phyloP scores from a whole-genome alignment of 2,797 vertebrate species.

The Heteromormyrus szaboi region DNA sequence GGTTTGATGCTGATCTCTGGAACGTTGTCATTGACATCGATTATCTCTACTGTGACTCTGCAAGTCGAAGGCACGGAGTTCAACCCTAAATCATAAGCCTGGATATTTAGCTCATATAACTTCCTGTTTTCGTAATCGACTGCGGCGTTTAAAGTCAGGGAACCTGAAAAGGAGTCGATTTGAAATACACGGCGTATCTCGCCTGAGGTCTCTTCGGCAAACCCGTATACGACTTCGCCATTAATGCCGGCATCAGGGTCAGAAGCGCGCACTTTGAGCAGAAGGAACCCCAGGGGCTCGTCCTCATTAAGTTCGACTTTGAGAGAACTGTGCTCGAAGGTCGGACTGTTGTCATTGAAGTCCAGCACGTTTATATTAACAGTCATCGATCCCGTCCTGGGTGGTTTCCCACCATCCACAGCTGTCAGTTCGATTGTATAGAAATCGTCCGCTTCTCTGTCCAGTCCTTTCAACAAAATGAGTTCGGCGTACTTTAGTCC shows the following conservation, averaged over 20 bases:
- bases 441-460: constrained; percentile 61
- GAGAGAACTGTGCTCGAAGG: constrained; percentile 58
- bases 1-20: constrained; percentile 65
- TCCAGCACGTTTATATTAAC: constrained; percentile 62
- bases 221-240: constrained; percentile 63
- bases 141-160: constrained; percentile 52
- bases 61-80: constrained; percentile 56
- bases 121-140: constrained; percentile 60
- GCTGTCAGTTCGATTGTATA: constrained; percentile 60
- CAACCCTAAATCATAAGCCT: constrained; percentile 53
- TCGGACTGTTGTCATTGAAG: constrained; percentile 72
- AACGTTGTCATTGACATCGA: constrained; percentile 68
- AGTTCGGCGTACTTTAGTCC: constrained; percentile 58
- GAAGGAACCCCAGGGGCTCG: constrained; percentile 54
- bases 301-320: constrained; percentile 66
- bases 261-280: constrained; percentile 61
- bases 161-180: constrained; percentile 57
- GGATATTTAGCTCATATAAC: constrained; percentile 57
- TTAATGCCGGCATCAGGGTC: constrained; percentile 66
- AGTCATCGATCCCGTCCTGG: constrained; percentile 52
- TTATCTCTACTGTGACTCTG: constrained; percentile 52
- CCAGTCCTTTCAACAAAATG: constrained; percentile 55
- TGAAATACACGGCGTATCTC: constrained; percentile 58
- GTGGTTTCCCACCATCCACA: constrained; percentile 57
- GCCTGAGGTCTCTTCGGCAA: constrained; percentile 41